phyloP scores from a whole-genome alignment of 2,888 invertebrate species.

The Epirrita christyi region DNA sequence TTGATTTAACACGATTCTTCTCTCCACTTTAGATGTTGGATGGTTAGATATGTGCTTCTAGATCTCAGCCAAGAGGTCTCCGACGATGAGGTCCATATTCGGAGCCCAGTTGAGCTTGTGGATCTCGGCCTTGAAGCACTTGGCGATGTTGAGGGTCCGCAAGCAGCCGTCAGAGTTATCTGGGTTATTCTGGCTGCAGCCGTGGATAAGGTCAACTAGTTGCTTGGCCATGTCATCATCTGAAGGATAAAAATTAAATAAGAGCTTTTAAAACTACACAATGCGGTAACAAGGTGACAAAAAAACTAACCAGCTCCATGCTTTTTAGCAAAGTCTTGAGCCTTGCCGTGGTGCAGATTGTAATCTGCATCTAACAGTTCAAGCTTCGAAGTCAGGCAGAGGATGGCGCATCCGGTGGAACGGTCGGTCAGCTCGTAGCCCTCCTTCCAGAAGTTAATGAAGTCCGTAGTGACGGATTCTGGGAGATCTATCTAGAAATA shows the following conservation, averaged over 20 bases:
- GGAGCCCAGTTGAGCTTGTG: slow-evolving; percentile 67
- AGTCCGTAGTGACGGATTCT: slow-evolving; percentile 39
- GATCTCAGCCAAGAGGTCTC: slow-evolving; percentile 56
- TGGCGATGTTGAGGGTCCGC: slow-evolving; percentile 49
- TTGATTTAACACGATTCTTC: no score
- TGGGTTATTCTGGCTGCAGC: slow-evolving; percentile 43
- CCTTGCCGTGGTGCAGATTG: slow-evolving; percentile 56
- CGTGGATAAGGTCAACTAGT: slow-evolving; percentile 55
- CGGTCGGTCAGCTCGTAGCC: slow-evolving; percentile 40
- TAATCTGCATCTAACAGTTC: slow-evolving; percentile 50
- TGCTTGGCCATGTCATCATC: slow-evolving; percentile 59
- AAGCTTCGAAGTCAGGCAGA: slow-evolving; percentile 54
- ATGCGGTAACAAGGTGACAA: no score
- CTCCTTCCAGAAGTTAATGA: slow-evolving; percentile 49
- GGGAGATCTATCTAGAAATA: slow-evolving; percentile 34
- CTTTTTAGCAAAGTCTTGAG: slow-evolving; percentile 50
- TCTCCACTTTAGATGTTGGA: not conserved
- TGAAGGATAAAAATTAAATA: slow-evolving; percentile 29
- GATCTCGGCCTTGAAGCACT: slow-evolving; percentile 62
- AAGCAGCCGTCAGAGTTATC: slow-evolving; percentile 46
- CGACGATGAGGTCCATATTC: slow-evolving; percentile 51
- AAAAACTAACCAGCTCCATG: slow-evolving; percentile 66
- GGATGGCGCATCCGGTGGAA: slow-evolving; percentile 53
- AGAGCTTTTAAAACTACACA: no score
- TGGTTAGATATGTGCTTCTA: slow-evolving; percentile 26